Conservation (phyloP, 2,113 vertebrate species). For the Carassius gibelio region DNA sequence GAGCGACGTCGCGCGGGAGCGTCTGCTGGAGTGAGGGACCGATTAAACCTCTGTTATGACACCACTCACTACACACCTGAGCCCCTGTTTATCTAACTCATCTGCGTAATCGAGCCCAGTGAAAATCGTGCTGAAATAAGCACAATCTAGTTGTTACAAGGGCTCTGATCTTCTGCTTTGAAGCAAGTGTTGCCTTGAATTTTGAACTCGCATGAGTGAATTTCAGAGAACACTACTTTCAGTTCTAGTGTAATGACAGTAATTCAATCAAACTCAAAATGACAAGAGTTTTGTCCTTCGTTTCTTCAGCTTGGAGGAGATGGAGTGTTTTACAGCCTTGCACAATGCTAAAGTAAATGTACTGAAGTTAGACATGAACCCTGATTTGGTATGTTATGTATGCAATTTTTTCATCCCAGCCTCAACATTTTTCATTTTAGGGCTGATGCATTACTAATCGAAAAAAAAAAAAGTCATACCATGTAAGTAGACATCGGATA, state of each 20-base stretch:
- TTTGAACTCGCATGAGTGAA: background rate
- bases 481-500: background rate
- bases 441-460: background rate
- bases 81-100: constrained; percentile 34
- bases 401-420: background rate
- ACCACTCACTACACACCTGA: constrained; percentile 54
- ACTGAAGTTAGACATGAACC: constrained; percentile 49
- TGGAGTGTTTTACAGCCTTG: constrained; percentile 38
- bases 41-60: constrained; percentile 57
- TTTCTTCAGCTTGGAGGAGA: constrained; percentile 42
- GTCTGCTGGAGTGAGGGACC: constrained; percentile 53
- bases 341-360: constrained; percentile 38
- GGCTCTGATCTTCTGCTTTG: background rate
- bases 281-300: background rate
- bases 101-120: background rate
- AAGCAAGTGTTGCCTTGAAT: background rate
- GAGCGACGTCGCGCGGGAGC: constrained; percentile 51
- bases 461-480: background rate
- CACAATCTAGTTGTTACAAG: constrained; percentile 1
- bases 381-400: constrained; percentile 45
- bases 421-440: background rate
- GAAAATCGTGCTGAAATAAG: constrained; percentile 7
- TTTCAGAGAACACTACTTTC: background rate
- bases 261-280: background rate
- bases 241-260: background rate